A percentile compares a stretch with the other conserved stretches of the same genome.
Evolutionary conservation across 2,797 vertebrate species (phyloP).

Genomic region (Rhynchotus rufescens): DNA sequence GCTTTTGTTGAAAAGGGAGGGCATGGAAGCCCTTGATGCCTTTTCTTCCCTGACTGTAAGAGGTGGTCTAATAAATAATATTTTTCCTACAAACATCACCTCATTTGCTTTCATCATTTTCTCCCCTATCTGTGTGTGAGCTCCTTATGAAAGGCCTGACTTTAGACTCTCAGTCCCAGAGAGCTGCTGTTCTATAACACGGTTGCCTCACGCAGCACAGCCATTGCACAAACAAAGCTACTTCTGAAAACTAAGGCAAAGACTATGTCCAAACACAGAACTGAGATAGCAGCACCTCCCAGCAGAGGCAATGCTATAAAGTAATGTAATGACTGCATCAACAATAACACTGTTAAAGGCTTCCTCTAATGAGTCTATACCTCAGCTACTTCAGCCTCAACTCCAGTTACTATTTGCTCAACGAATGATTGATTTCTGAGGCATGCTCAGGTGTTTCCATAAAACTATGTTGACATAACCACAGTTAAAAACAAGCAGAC

Average conservation of each 20-base stretch:
- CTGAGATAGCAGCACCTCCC: neutral
- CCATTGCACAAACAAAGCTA: neutral
- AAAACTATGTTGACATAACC: neutral
- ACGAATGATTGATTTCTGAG: neutral
- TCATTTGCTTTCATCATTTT: neutral
- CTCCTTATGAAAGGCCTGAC: neutral
- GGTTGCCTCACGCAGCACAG: neutral
- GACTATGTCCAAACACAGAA: neutral
- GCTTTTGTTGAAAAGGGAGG: neutral
- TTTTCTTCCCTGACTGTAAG: neutral
- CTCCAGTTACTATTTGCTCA: neutral
- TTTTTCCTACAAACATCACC: neutral
- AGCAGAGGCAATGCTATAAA: neutral
- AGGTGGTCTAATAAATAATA: neutral
- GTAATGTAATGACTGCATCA: neutral
- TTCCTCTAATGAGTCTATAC: neutral
- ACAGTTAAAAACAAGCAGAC: neutral
- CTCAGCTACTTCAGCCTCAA: neutral
- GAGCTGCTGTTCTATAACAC: rapidly evolving
- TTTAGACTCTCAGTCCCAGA: neutral
- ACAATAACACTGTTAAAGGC: neutral
- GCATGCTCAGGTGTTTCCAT: neutral
- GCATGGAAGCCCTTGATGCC: neutral
- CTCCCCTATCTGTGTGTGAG: neutral
- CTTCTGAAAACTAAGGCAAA: neutral